Evolutionary conservation across 2,797 vertebrate genomes (phyloP).

Genomic region (Squalus acanthias): DNA sequence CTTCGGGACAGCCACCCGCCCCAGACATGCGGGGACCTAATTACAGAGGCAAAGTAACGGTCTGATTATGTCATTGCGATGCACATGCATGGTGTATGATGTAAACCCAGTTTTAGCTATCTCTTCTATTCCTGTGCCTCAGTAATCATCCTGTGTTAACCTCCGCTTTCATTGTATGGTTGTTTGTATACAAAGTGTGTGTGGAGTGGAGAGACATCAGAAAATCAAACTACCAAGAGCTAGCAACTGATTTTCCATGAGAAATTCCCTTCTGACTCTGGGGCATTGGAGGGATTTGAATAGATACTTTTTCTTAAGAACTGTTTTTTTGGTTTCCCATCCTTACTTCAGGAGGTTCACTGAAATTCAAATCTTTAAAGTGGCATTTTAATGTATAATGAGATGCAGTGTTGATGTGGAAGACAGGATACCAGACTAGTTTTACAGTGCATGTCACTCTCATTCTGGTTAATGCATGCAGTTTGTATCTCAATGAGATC

Average conservation of each 20-base stretch:
- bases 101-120: background rate
- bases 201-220: background rate
- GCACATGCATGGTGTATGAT: background rate
- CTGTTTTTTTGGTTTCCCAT: background rate
- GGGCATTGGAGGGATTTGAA: background rate
- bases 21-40: too few species aligned
- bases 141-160: background rate
- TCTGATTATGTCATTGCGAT: background rate
- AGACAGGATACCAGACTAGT: background rate
- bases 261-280: background rate
- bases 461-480: background rate
- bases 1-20: too few species aligned
- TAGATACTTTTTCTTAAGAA: background rate
- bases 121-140: background rate
- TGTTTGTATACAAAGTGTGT: background rate
- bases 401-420: background rate
- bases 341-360: background rate
- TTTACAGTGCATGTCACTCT: background rate
- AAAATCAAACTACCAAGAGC: background rate
- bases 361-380: background rate
- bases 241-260: background rate
- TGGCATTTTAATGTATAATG: background rate
- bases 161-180: background rate
- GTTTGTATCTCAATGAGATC: background rate
- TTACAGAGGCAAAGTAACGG: too few species aligned